Percentiles rank a stretch among this genome's conserved stretches.
These are phyloP conservation scores for Nothocercus julius DNA, from an alignment of 2,113 vertebrate genomes.

Conservation along the genomic window DNA sequence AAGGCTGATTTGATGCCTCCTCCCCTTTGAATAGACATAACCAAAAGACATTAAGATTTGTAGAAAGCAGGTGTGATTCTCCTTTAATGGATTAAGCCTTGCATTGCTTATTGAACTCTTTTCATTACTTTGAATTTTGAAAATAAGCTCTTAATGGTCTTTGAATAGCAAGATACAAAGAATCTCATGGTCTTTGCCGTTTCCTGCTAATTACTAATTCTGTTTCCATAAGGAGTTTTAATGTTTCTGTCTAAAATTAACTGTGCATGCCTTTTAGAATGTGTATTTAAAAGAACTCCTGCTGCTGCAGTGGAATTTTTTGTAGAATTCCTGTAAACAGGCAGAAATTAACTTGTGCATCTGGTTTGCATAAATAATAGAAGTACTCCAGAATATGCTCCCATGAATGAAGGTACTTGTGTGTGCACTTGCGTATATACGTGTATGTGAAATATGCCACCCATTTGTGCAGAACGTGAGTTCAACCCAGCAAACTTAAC, in stretches of 20 bases:
- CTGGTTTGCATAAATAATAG: background rate
- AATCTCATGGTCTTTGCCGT: background rate
- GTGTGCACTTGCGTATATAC: too few species aligned
- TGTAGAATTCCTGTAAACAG: constrained; percentile 49
- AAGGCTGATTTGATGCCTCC: background rate
- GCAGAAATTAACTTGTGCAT: constrained; percentile 30
- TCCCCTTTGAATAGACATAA: background rate
- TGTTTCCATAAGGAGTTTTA: constrained; percentile 48
- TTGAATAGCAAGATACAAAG: constrained; percentile 24
- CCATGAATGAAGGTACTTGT: accelerated
- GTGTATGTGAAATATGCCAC: accelerated
- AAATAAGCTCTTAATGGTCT: constrained; percentile 48
- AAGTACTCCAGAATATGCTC: background rate
- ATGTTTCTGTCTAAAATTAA: constrained; percentile 55
- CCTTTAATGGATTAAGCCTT: constrained; percentile 28
- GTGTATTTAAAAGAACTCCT: constrained; percentile 55
- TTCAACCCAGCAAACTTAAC: background rate
- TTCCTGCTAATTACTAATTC: constrained; percentile 56
- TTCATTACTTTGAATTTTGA: constrained; percentile 35
- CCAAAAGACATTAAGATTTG: background rate
- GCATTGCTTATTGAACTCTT: constrained; percentile 42
- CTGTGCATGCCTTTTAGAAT: constrained; percentile 28
- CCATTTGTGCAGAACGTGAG: background rate
- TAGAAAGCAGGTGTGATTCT: constrained; percentile 31
- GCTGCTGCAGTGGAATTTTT: constrained; percentile 11